Evolutionary conservation across 2,888 invertebrate species (phyloP).

Genomic region (Anthrax anthrax): DNA sequence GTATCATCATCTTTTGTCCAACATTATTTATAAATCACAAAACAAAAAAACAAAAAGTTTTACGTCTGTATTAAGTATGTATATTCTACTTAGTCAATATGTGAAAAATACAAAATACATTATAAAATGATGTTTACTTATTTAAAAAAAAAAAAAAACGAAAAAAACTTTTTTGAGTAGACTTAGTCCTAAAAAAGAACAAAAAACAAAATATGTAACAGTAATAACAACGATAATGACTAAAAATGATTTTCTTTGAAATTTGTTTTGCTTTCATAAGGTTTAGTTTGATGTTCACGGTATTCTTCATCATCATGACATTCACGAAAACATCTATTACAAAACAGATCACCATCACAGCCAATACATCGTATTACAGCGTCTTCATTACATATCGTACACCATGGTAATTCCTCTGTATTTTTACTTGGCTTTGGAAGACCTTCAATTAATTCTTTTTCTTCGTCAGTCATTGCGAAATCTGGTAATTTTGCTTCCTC

Average conservation of each 20-base stretch:
- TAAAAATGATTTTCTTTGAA: conserved; percentile 30
- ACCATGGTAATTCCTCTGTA: conserved; percentile 57
- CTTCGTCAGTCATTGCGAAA: conserved; percentile 33
- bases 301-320: conserved; percentile 51
- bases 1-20: too few species aligned
- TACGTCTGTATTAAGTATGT: too few species aligned
- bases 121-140: too few species aligned
- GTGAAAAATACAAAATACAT: too few species aligned
- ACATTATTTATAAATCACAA: too few species aligned
- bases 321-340: conserved; percentile 56
- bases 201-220: too few species aligned
- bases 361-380: conserved; percentile 58
- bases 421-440: conserved; percentile 20
- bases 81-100: too few species aligned
- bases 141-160: too few species aligned
- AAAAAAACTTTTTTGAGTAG: too few species aligned
- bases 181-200: too few species aligned
- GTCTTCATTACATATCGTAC: conserved; percentile 74
- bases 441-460: conserved; percentile 24
- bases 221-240: too few species aligned
- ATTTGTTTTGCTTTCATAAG: conserved; percentile 24
- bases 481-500: conserved; percentile 38
- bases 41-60: too few species aligned
- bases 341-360: conserved; percentile 70
- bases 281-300: conserved; percentile 22